Evolutionary conservation across 2,113 vertebrate genomes (phyloP), one percentile per base, ranked within the genome.

Genomic region (Mormyrus iriodes): DNA sequence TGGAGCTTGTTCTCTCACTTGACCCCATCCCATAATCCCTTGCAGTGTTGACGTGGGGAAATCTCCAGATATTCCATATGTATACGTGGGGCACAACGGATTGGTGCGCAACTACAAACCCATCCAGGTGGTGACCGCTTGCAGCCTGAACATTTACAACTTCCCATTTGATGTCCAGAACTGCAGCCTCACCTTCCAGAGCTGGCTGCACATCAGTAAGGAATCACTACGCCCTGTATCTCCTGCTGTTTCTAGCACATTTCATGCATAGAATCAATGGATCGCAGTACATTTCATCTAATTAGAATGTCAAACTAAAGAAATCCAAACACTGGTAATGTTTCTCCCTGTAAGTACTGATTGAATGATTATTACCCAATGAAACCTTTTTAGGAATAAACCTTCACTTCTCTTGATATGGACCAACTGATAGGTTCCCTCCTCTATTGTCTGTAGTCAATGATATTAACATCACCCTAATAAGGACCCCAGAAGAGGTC

Each of bases 141-240:
- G 98, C 90, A 99, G 97, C 87, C 96, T 99, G 21, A 98, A 99
- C 93, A 99, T 99, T 95, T 99, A 99, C 93, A 99, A 97, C 95
- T 99, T 99, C 93, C 98, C 98, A 2, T 99, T 99, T 1, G 98
- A 99, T 0, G 96, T 99, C 15, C 98, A 99, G 95, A 99, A 99
- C 92, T 99, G 98, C 92, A 98, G 98, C 0, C 95, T 99, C 31
- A 99, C 98, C 88, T 99, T 99, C 94, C 99, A 98, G 94, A 99
- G 98, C 92, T 99, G 98, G 98, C 96, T 99, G 21, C 97, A 99
- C 88, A 97, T 97, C 90, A 97, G 98, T 99, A 96, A 94, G 97
- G 42, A 44, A 88, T 31, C 31, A 31, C 46, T 46, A 17, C 46
- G 15, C 51, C 15, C 82, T 4, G 0, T 48, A n/a, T 46, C 15